Percentiles rank a stretch among this genome's conserved stretches.
Conservation (phyloP, 2,888 invertebrate species). For the Plutella xylostella region DNA sequence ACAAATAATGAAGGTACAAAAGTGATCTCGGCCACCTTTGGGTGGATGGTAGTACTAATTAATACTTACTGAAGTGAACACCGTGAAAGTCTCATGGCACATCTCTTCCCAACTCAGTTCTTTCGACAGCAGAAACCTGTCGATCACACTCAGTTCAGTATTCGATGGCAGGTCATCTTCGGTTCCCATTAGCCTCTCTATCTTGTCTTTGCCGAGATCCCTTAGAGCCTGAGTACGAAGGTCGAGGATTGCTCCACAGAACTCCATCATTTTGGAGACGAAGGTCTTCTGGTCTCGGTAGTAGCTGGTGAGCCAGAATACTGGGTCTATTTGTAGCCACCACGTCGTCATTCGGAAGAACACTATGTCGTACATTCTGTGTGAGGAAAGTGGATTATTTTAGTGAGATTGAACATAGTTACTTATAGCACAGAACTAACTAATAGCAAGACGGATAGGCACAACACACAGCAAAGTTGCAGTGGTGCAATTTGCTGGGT, state of each 20-base stretch:
- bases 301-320: conserved; percentile 33
- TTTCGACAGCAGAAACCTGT: conserved; percentile 41
- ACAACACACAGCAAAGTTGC: too few relatives aligned
- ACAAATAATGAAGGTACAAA: too few relatives aligned
- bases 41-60: too few relatives aligned
- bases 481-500: too few relatives aligned
- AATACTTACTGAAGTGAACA: conserved; percentile 50
- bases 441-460: too few relatives aligned
- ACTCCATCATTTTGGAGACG: conserved; percentile 19
- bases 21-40: too few relatives aligned
- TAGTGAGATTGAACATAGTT: background rate
- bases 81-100: conserved; percentile 39
- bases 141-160: conserved; percentile 43
- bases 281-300: conserved; percentile 23
- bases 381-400: background rate
- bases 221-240: conserved; percentile 26
- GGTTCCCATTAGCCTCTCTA: conserved; percentile 23
- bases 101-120: conserved; percentile 32
- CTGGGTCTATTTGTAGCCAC: conserved; percentile 46
- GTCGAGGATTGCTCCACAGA: conserved; percentile 26
- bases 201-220: conserved; percentile 12
- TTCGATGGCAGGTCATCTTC: conserved; percentile 31
- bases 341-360: conserved; percentile 52
- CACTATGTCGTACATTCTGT: conserved; percentile 35
- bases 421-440: too few relatives aligned